Base-by-base conservation (phyloP, 2,113 vertebrate genomes). In the Cavia porcellus region DNA sequence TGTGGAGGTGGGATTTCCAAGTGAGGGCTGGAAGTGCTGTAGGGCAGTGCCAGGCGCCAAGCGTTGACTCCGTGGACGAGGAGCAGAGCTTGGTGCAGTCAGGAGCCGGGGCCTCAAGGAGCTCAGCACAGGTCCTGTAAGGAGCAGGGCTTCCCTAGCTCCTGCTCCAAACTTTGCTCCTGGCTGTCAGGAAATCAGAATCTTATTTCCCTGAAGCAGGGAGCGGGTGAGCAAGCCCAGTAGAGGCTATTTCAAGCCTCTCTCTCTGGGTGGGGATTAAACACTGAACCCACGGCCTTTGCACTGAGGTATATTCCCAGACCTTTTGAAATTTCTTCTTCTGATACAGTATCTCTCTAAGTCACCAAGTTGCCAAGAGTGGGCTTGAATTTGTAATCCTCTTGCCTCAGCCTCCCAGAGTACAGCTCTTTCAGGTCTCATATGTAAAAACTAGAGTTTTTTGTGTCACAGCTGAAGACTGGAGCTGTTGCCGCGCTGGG, bases 91-190 rank as follows among this genome's bases (percentile, higher is more conserved):
- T 1, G 17, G 55, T 57, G 55, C 17, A 19, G 55, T 57, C 55
- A 57, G 55, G 35, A 92, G 79, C 72, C 83, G 72, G 93, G 55
- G 70, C 89, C 87, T 81, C 72, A 20, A 66, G 92, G 82, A 86
- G 64, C 75, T 90, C 30, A 38, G 30, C n/a, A 83, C 62, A 42
- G 83, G 61, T 85, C 62, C 72, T 86, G 13, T 85, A 47, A n/a
- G 91, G 62, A 81, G 42, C 50, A 82, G 30, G n/a, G 13, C 50
- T 85, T 28, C 82, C 87, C 25, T n/a, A 62, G 88, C 7, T 42
- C 45, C 89, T 70, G 64, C 55, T 96, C 59, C 59, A 64, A 75
- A 28, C 6, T 87, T 59, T 81, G 57, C 77, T 79, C 79, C 83
- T 30, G 20, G 85, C 22, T 38, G 11, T 22, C 0, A 88, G 70